Percentiles rank a stretch among this genome's conserved stretches.
Conservation (phyloP, 2,888 invertebrate species). For the Spilosoma lubricipeda region DNA sequence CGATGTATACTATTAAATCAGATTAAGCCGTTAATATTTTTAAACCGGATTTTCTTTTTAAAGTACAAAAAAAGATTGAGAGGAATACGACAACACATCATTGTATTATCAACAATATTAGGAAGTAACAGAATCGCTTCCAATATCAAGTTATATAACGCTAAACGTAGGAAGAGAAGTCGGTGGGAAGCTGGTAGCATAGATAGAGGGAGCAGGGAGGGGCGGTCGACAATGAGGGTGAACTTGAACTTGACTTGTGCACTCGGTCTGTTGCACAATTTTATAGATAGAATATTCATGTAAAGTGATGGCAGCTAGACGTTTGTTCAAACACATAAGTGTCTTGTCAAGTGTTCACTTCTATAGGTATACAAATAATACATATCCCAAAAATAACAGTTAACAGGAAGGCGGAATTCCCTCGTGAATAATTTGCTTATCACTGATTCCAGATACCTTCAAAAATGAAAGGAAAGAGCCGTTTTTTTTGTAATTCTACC, state of each 20-base stretch:
- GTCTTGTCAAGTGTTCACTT: no score
- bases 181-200: constrained; percentile 36
- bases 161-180: constrained; percentile 1
- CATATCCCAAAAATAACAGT: background rate
- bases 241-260: constrained; percentile 63
- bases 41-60: background rate
- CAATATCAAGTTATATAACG: background rate
- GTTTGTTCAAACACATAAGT: no score
- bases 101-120: background rate
- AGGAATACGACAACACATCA: background rate
- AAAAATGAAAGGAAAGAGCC: background rate
- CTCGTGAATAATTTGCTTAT: no score
- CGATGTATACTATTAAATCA: no score
- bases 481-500: background rate
- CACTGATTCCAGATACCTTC: background rate
- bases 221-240: constrained; percentile 36
- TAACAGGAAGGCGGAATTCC: background rate
- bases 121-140: background rate
- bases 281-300: background rate
- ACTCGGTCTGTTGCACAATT: constrained; percentile 15
- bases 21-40: no score
- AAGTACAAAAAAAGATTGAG: background rate
- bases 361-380: background rate
- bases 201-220: constrained; percentile 34
- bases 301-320: background rate